Evolutionary conservation across 2,797 vertebrate genomes (phyloP), one percentile per base, ranked within the genome.

Genomic region (Galago senegalensis): DNA sequence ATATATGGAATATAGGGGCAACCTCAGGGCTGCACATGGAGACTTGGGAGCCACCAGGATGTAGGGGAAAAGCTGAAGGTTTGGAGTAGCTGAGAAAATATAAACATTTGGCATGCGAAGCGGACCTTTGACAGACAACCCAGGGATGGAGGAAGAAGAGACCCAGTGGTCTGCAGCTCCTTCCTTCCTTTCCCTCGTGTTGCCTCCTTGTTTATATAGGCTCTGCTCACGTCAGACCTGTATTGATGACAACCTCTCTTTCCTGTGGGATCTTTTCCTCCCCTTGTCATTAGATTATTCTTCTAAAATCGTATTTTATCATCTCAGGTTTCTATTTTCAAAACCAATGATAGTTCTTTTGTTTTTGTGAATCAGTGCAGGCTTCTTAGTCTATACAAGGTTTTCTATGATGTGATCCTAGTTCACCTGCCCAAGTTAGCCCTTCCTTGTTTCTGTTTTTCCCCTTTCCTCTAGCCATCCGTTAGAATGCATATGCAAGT

Each of bases 271-370:
- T 40, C 70, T 87, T 84, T 31, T 21, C 16, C 10, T 6, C 27
- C 18, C 60, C 4, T 73, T 82, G 18, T 82, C 69, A 60, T 60
- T 83, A 67, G 10, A 85, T 58, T 75, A 65, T 37, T 8, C 43
- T 69, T 58, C 29, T 70, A 79, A 85, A 79, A 70, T 67, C 76
- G 25, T 3, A 46, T 87, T 93, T 63, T 83, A 69, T 87, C 37
- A 46, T 91, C 65, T 76, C n/a, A 82, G 61, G 21, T 92, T 87
- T n/a, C 75, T 91, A 58, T 76, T 87, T 86, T 29, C 70, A 77
- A 77, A 75, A 87, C 27, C 16, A 40, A 3, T 67, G 58, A 27
- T 69, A 83, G 49, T 37, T 79, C n/a, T n/a, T 89, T 84, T 92
- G 7, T 43, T 83, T 65, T 84, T 56, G 12, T 76, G 23, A 92